phyloP scores from a whole-genome alignment of 2,797 vertebrate genomes.

The Acanthurus lineatus region DNA sequence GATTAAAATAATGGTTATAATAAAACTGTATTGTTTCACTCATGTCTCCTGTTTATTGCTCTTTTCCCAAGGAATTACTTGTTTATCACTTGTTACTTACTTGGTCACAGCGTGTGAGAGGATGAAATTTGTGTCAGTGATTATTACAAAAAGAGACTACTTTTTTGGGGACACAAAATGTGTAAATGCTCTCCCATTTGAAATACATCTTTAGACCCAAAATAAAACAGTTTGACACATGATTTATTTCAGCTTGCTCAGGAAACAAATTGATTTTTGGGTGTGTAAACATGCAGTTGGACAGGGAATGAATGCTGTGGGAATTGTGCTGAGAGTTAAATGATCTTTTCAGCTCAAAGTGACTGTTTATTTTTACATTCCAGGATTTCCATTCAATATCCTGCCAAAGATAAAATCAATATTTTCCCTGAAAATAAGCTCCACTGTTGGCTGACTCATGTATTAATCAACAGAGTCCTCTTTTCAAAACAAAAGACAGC shows the following conservation, averaged over 20 bases:
- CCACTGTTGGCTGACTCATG: not conserved
- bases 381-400: constrained; percentile 51
- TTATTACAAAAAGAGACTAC: not conserved
- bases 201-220: constrained; percentile 58
- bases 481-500: not conserved
- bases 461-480: not conserved
- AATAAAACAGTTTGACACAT: too few species aligned
- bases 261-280: not conserved
- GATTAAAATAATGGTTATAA: not conserved
- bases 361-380: constrained; percentile 40
- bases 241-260: not conserved
- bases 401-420: constrained; percentile 36
- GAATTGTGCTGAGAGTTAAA: not conserved
- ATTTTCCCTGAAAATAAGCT: constrained; percentile 45
- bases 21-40: not conserved
- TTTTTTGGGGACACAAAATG: not conserved
- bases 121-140: not conserved
- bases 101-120: not conserved
- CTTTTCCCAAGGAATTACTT: not conserved
- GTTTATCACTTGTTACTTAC: too few species aligned
- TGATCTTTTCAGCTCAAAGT: constrained; percentile 12
- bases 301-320: not conserved
- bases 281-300: not conserved
- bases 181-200: not conserved
- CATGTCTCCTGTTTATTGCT: not conserved